phyloP scores from a whole-genome alignment of 2,797 vertebrate genomes.

The Oryzias sinensis region DNA sequence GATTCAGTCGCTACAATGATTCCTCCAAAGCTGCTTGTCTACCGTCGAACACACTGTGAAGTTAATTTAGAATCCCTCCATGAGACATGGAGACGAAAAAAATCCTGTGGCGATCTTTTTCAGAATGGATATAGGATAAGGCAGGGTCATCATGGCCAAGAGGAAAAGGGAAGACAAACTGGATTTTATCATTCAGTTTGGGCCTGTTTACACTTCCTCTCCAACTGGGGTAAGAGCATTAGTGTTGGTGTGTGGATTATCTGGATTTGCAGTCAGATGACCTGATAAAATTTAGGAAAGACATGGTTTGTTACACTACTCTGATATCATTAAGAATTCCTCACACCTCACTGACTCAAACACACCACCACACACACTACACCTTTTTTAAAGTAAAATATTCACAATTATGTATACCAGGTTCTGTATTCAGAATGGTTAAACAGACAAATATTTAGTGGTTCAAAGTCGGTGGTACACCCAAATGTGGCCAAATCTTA shows the following conservation, averaged over 20 bases:
- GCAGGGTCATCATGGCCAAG: conserved; percentile 62
- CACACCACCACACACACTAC: too few relatives aligned
- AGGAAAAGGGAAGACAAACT: conserved; percentile 72
- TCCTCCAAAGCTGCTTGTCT: conserved; percentile 86
- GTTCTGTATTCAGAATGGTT: too few relatives aligned
- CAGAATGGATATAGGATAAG: conserved; percentile 90
- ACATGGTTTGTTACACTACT: too few relatives aligned
- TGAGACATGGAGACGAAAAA: conserved; percentile 80
- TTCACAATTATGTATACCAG: too few relatives aligned
- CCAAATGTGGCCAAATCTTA: too few relatives aligned
- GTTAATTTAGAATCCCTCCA: conserved; percentile 63
- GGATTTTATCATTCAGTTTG: conserved; percentile 74
- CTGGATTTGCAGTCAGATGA: background rate
- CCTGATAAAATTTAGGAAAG: too few relatives aligned
- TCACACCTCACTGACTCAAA: too few relatives aligned
- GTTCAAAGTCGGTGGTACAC: too few relatives aligned
- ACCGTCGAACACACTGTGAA: conserved; percentile 74
- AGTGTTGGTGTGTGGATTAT: background rate
- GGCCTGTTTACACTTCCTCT: conserved; percentile 76
- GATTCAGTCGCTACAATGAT: conserved; percentile 78
- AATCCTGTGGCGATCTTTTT: conserved; percentile 88
- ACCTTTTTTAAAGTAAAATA: too few relatives aligned
- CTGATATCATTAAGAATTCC: too few relatives aligned
- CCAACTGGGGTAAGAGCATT: conserved; percentile 88
- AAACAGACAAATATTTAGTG: too few relatives aligned